phyloP scores from a whole-genome alignment of 2,888 invertebrate species.

The Drosophila nigritarsus region DNA sequence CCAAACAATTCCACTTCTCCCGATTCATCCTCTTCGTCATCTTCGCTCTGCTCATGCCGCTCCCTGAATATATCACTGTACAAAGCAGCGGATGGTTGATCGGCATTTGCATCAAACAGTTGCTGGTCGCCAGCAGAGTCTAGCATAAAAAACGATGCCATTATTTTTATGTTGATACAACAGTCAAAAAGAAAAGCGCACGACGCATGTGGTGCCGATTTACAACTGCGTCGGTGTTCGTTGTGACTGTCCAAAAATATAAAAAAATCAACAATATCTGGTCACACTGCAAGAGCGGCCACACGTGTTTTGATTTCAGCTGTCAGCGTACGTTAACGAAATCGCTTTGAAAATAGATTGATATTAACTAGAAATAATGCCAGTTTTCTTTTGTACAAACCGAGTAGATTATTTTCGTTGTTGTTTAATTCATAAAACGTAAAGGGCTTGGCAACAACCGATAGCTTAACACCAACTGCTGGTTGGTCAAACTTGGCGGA shows the following conservation, averaged over 20 bases:
- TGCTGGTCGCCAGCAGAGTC: conserved; percentile 81
- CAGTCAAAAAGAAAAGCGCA: conserved; percentile 8
- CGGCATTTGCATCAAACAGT: conserved; percentile 48
- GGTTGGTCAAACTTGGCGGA: background rate
- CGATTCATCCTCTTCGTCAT: conserved; percentile 52
- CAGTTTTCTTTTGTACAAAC: conserved; percentile 23
- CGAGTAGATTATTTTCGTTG: conserved; percentile 16
- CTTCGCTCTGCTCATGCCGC: conserved; percentile 19
- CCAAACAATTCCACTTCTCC: conserved; percentile 73
- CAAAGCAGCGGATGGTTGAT: conserved; percentile 5
- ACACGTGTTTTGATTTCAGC: conserved; percentile 62
- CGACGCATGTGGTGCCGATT: conserved; percentile 30
- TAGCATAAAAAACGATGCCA: conserved; percentile 80
- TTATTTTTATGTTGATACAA: conserved; percentile 34
- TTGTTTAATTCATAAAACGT: conserved; percentile 40
- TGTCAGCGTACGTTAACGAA: conserved; percentile 16
- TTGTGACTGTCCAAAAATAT: conserved; percentile 21
- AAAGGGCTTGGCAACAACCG: background rate
- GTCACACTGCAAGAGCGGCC: conserved; percentile 16
- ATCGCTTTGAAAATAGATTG: conserved; percentile 7
- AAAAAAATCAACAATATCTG: conserved; percentile 1
- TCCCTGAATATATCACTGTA: conserved; percentile 26
- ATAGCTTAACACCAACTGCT: background rate
- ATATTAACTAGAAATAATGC: conserved; percentile 48
- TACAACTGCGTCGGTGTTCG: background rate